phyloP scores from a whole-genome alignment of 64 coral and sea anemone genomes.

The Porites lutea region DNA sequence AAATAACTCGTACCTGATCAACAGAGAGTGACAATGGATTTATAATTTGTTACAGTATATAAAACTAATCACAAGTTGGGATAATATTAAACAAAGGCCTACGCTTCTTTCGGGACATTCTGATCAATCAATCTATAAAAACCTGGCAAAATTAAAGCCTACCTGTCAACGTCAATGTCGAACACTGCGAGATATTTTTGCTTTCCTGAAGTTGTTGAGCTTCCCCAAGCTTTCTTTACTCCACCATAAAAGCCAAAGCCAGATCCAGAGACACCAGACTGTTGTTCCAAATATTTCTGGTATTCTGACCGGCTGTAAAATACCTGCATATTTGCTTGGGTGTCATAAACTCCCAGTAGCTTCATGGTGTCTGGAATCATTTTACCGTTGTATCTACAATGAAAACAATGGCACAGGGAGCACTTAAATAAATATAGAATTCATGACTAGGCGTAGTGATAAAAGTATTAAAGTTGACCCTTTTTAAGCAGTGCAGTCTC shows the following conservation, averaged over 20 bases:
- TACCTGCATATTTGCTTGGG: background rate
- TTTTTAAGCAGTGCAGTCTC: too few species aligned
- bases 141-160: too few species aligned
- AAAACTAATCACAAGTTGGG: too few species aligned
- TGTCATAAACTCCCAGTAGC: background rate
- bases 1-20: slow-evolving; percentile 66
- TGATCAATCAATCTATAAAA: too few species aligned
- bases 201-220: background rate
- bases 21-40: background rate
- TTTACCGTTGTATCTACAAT: background rate
- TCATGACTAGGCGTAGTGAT: too few species aligned
- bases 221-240: slow-evolving; percentile 16
- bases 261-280: background rate
- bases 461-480: too few species aligned
- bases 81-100: too few species aligned
- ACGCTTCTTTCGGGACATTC: too few species aligned
- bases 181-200: slow-evolving; percentile 17
- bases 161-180: slow-evolving; percentile 19
- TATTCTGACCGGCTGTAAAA: slow-evolving; percentile 2
- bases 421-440: background rate
- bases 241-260: slow-evolving; percentile 1
- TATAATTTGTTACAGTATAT: too few species aligned
- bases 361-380: slow-evolving; percentile 16
- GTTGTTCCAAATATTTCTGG: background rate
- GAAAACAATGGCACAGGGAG: background rate